A percentile compares a stretch with the other conserved stretches of the same genome.
Evolutionary conservation across 2,113 vertebrate genomes (phyloP).

Genomic region (Sinocyclocheilus anshuiensis): DNA sequence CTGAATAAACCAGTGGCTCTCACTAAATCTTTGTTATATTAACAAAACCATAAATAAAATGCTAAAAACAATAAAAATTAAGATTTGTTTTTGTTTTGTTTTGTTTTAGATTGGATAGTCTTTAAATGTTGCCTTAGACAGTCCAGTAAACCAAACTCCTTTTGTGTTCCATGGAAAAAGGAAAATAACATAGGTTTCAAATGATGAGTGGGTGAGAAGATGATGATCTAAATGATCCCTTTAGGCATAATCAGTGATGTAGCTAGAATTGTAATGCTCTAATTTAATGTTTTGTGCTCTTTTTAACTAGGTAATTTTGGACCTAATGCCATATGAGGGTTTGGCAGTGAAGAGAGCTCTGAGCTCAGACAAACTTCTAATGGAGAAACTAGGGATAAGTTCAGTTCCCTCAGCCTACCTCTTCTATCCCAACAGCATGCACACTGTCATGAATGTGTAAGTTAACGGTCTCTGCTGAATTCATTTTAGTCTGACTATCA

Average conservation of each 20-base stretch:
- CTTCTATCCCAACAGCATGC: conserved; percentile 84
- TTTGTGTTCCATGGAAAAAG: conserved; percentile 1
- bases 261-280: not conserved
- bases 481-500: not conserved
- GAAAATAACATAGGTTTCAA: not conserved
- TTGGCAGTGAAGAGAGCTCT: conserved; percentile 79
- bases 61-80: not conserved
- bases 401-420: conserved; percentile 83
- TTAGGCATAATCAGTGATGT: not conserved
- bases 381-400: conserved; percentile 78
- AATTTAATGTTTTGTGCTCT: not conserved
- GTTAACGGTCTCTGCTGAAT: conserved; percentile 51
- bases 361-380: conserved; percentile 75
- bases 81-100: no score
- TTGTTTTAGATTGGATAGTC: no score
- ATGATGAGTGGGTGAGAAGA: not conserved
- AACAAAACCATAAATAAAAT: not conserved
- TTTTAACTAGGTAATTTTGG: conserved; percentile 83
- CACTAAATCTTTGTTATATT: not conserved
- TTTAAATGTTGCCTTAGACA: not conserved
- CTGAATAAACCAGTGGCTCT: not conserved
- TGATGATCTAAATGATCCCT: conserved; percentile 14
- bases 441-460: conserved; percentile 79
- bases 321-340: conserved; percentile 84
- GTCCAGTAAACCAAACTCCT: not conserved